Percentiles rank a stretch among this genome's conserved stretches.
phyloP scores from a whole-genome alignment of 2,113 vertebrate genomes.

The Triplophysa rosa region DNA sequence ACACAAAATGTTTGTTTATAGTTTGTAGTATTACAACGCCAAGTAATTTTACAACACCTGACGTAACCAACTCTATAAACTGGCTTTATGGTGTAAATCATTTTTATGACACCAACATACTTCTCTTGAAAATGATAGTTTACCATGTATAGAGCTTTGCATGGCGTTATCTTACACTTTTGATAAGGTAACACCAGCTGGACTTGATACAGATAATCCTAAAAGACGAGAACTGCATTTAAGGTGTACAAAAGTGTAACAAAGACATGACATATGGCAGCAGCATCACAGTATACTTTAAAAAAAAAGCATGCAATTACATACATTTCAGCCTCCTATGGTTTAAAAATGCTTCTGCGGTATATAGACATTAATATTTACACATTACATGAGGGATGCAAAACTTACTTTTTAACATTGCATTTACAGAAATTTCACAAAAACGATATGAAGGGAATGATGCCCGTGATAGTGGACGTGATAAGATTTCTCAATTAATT shows the following conservation, averaged over 20 bases:
- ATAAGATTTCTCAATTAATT: neutral
- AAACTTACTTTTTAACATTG: neutral
- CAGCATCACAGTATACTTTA: slow-evolving; percentile 11
- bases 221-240: neutral
- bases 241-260: neutral
- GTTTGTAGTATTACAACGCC: neutral
- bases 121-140: neutral
- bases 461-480: neutral
- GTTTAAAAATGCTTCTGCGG: too few species aligned
- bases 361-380: neutral
- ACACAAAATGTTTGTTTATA: neutral
- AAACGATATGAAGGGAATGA: neutral
- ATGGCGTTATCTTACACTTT: neutral
- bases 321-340: neutral
- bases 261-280: neutral
- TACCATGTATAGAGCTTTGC: neutral
- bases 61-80: neutral
- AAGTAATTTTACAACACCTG: neutral
- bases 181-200: neutral
- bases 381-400: neutral
- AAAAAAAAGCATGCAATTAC: slow-evolving; percentile 2
- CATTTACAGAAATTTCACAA: neutral
- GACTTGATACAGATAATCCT: neutral
- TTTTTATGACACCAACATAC: neutral
- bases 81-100: neutral